Evolutionary conservation across 2,888 invertebrate genomes (phyloP).

Genomic region (Mesopsocus fuscifrons): DNA sequence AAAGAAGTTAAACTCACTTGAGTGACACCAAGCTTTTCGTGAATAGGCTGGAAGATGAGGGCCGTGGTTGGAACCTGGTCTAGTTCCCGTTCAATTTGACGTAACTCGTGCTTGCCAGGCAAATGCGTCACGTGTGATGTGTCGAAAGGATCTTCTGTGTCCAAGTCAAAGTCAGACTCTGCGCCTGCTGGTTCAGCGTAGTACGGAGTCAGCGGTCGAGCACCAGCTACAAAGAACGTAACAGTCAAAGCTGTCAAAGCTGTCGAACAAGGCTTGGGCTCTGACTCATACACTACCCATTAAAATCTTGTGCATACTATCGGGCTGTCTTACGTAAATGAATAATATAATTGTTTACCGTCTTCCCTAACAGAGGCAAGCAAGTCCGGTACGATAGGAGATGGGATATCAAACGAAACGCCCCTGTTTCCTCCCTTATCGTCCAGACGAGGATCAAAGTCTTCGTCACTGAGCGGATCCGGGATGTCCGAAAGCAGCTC

Average conservation of each 20-base stretch:
- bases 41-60: neutral
- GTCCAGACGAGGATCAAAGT: constrained; percentile 34
- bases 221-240: constrained; percentile 14
- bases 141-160: constrained; percentile 62
- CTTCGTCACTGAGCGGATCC: constrained; percentile 18
- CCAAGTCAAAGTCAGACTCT: constrained; percentile 24
- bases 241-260: too few relatives aligned
- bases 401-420: constrained; percentile 40
- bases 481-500: constrained; percentile 41
- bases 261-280: too few relatives aligned
- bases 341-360: constrained; percentile 17
- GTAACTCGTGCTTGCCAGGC: constrained; percentile 39
- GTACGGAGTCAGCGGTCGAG: constrained; percentile 64
- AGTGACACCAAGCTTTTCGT: constrained; percentile 4
- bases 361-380: constrained; percentile 36
- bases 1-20: too few relatives aligned
- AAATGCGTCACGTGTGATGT: constrained; percentile 62
- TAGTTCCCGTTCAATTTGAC: constrained; percentile 33
- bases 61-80: neutral
- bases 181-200: constrained; percentile 41
- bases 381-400: constrained; percentile 30
- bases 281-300: too few relatives aligned
- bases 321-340: too few relatives aligned
- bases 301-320: too few relatives aligned
- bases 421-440: constrained; percentile 26